phyloP scores from a whole-genome alignment of 1,140 invertebrate species.

The Scylla paramamosain region DNA sequence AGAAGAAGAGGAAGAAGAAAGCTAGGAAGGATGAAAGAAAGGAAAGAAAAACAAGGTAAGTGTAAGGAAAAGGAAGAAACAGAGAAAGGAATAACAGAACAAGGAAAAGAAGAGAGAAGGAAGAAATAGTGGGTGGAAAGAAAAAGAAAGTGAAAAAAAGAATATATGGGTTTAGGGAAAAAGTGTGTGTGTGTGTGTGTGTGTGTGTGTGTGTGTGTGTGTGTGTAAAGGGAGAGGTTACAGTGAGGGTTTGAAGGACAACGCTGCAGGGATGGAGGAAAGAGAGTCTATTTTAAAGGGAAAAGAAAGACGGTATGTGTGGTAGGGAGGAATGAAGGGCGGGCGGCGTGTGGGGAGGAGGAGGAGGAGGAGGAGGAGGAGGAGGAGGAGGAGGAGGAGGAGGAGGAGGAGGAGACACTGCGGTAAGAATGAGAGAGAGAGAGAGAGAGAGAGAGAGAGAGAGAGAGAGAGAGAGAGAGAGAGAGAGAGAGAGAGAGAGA shows the following conservation, averaged over 20 bases:
- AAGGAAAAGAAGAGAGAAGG: too few species aligned
- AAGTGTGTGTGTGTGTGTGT: too few species aligned
- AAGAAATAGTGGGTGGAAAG: too few species aligned
- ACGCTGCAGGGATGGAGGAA: background rate
- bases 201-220: too few species aligned
- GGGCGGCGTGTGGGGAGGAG: background rate
- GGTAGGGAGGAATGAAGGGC: background rate
- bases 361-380: background rate
- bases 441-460: background rate
- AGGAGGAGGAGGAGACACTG: background rate
- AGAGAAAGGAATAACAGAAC: too few species aligned
- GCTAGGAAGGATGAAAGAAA: too few species aligned
- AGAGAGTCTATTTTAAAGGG: background rate
- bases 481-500: conserved; percentile 11
- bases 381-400: background rate
- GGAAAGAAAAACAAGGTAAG: too few species aligned
- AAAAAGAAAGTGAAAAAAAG: too few species aligned
- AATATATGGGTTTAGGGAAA: too few species aligned
- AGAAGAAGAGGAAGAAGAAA: too few species aligned
- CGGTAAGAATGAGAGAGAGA: background rate
- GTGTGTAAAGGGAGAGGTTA: background rate
- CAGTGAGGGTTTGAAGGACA: background rate
- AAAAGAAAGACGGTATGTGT: background rate
- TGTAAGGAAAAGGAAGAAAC: too few species aligned
- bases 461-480: conserved; percentile 10